Evolutionary conservation across 2,888 invertebrate species (phyloP).

Genomic region (Alentia gelatinosa): DNA sequence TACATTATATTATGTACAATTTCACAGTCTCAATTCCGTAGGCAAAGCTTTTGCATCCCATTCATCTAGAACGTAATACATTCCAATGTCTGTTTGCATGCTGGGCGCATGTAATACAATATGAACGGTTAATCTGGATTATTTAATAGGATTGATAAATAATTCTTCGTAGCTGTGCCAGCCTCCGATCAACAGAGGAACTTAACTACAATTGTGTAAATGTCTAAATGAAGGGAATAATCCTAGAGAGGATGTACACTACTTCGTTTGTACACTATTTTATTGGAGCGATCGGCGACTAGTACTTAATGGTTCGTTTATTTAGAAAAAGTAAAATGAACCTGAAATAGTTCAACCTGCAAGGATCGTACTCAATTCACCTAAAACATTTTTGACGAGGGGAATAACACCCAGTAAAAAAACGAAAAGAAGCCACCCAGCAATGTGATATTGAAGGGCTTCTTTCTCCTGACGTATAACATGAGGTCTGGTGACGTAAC

Average conservation of each 20-base stretch:
- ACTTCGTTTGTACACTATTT: too few relatives aligned
- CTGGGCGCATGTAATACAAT: background rate
- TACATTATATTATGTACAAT: background rate
- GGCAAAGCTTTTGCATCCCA: background rate
- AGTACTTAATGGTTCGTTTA: background rate
- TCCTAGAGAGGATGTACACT: background rate
- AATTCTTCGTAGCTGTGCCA: background rate
- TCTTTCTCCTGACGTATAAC: background rate
- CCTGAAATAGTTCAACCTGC: background rate
- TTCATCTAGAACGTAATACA: background rate
- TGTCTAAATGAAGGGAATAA: background rate
- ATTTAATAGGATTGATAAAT: background rate
- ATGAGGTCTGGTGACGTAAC: background rate
- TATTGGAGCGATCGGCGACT: background rate
- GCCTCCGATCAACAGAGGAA: conserved; percentile 32
- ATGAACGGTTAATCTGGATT: background rate
- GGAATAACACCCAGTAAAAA: background rate
- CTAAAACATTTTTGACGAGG: background rate
- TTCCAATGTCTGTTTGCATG: background rate
- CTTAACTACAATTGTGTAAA: background rate
- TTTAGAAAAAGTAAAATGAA: background rate
- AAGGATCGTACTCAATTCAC: background rate
- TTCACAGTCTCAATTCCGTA: background rate
- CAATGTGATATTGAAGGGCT: background rate
- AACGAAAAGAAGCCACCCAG: background rate